Conservation (phyloP, 1,140 invertebrate genomes). For the Ylistrum balloti region DNA sequence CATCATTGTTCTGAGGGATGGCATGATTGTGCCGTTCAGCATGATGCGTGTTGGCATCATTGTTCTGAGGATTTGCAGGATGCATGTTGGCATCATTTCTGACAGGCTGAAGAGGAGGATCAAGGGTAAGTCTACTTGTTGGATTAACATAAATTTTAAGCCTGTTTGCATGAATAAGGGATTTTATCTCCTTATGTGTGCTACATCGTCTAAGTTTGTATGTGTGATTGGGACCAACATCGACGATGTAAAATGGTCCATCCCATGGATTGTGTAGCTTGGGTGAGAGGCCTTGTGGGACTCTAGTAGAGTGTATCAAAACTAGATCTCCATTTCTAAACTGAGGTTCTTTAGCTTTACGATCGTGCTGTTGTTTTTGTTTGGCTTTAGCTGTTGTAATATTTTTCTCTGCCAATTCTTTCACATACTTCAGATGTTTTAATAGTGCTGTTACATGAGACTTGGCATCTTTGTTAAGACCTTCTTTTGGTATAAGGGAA, state of each 20-base stretch:
- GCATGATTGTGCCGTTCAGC: not conserved
- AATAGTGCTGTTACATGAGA: constrained; percentile 41
- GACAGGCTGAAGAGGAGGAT: not conserved
- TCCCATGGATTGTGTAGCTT: constrained; percentile 57
- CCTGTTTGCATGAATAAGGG: not conserved
- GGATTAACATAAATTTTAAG: constrained; percentile 35
- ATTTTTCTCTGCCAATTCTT: constrained; percentile 53
- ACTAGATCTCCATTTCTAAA: constrained; percentile 53
- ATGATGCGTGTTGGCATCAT: not conserved
- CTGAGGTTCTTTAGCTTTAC: constrained; percentile 50
- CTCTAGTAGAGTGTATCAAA: constrained; percentile 46
- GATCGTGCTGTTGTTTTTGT: constrained; percentile 55
- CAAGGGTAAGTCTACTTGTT: not conserved
- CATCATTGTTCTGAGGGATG: not conserved
- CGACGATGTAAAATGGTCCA: constrained; percentile 59
- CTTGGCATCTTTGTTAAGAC: constrained; percentile 49
- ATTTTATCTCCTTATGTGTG: constrained; percentile 29
- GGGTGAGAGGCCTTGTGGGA: constrained; percentile 47
- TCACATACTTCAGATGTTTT: constrained; percentile 42
- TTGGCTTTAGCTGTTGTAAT: constrained; percentile 52
- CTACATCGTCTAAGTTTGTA: constrained; percentile 44
- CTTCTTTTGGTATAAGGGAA: too few species aligned
- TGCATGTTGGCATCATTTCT: not conserved
- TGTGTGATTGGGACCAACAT: constrained; percentile 57
- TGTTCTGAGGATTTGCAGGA: too few species aligned